Percentiles rank a stretch among this genome's conserved stretches.
These are phyloP conservation scores for Irena cyanogastra DNA, from an alignment of 2,113 vertebrate species.

Conservation along the genomic window DNA sequence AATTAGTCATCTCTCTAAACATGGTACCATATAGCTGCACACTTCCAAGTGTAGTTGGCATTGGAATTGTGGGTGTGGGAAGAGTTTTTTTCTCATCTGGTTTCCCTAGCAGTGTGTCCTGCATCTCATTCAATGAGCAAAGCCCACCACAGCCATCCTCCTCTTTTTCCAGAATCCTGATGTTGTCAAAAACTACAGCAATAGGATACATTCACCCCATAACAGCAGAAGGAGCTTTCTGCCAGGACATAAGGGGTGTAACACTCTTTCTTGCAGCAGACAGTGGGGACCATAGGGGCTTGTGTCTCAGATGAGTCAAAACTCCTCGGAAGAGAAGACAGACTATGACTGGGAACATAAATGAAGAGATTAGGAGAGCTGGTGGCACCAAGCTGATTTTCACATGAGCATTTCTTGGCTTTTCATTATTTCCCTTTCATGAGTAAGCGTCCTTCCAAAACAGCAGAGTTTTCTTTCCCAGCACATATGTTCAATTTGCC, in stretches of 20 bases:
- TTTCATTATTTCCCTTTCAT: background rate
- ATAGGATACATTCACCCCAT: background rate
- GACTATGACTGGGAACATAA: background rate
- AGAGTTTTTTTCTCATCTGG: background rate
- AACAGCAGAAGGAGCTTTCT: background rate
- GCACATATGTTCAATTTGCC: background rate
- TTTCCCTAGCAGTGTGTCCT: background rate
- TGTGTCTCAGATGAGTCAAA: background rate
- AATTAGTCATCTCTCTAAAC: background rate
- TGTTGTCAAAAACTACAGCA: background rate
- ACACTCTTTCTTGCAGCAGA: background rate
- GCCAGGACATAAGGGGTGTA: background rate
- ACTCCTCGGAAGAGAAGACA: background rate
- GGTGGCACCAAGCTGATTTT: background rate
- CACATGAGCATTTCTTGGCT: background rate
- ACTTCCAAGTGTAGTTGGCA: background rate
- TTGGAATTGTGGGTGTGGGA: background rate
- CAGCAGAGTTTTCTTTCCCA: background rate
- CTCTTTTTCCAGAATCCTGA: background rate
- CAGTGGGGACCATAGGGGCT: background rate
- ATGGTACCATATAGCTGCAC: background rate
- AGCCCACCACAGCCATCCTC: background rate
- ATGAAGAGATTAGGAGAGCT: background rate
- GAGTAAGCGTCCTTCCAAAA: background rate
- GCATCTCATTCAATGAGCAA: background rate